Evolutionary conservation across 2,113 vertebrate species (phyloP).

Genomic region (Myocastor coypus): DNA sequence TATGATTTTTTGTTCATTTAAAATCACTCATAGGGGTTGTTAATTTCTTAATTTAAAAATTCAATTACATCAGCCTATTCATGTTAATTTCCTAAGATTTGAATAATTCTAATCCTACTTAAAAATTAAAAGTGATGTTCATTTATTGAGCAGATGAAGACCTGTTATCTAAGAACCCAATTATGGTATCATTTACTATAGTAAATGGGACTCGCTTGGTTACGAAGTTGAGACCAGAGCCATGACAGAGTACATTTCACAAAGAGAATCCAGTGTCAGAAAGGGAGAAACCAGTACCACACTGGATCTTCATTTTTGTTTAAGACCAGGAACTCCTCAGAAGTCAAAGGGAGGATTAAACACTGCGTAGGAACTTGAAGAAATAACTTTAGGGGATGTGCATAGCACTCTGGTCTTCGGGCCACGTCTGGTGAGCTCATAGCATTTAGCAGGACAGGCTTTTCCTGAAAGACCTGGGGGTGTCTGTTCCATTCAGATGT

Average conservation of each 20-base stretch:
- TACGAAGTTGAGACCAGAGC: neutral
- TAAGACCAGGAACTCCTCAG: neutral
- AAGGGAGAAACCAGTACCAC: neutral
- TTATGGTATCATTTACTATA: neutral
- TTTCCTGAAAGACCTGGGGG: neutral
- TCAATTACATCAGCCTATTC: neutral
- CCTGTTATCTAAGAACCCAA: neutral
- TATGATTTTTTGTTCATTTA: neutral
- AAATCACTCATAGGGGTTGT: neutral
- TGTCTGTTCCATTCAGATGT: neutral
- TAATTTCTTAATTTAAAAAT: neutral
- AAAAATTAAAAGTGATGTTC: neutral
- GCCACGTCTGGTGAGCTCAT: neutral
- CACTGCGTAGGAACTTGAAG: neutral
- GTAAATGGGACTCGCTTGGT: neutral
- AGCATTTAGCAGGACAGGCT: neutral
- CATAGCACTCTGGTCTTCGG: neutral
- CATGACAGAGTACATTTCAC: neutral
- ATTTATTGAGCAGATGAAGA: neutral
- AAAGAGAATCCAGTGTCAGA: neutral
- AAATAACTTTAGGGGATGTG: neutral
- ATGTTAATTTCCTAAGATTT: neutral
- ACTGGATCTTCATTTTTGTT: neutral
- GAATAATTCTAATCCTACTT: neutral
- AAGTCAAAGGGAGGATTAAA: neutral